phyloP scores from a whole-genome alignment of 2,888 invertebrate species.

The Crioceris asparagi region DNA sequence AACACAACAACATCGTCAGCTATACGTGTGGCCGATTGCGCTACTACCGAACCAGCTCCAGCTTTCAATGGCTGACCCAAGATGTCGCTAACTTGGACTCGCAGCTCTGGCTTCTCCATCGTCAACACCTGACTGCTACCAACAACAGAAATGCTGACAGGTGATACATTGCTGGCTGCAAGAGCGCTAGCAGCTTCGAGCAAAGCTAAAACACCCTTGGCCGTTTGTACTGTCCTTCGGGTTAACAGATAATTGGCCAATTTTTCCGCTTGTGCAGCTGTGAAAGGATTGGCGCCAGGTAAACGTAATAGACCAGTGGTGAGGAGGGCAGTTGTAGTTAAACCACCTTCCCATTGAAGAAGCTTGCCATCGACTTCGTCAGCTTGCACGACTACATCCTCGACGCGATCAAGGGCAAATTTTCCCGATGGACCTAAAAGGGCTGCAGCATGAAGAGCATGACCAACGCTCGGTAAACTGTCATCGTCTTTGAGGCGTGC shows the following conservation, averaged over 20 bases:
- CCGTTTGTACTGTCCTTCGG: conserved; percentile 76
- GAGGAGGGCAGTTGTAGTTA: conserved; percentile 62
- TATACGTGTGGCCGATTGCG: conserved; percentile 63
- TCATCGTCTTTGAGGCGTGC: conserved; percentile 78
- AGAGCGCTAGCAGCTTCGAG: conserved; percentile 62
- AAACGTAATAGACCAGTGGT: conserved; percentile 42
- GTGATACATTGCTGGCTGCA: conserved; percentile 48
- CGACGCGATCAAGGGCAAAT: conserved; percentile 64
- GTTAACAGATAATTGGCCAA: conserved; percentile 74
- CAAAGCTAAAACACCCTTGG: conserved; percentile 72
- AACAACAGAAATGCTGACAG: conserved; percentile 71
- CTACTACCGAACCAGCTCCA: conserved; percentile 56
- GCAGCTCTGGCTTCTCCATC: not conserved
- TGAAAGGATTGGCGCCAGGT: conserved; percentile 58
- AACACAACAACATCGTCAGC: conserved; percentile 67
- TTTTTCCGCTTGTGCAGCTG: conserved; percentile 71
- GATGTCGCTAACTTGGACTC: conserved; percentile 60
- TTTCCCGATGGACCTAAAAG: conserved; percentile 54
- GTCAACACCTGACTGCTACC: conserved; percentile 38
- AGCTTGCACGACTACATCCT: conserved; percentile 88
- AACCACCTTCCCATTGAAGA: conserved; percentile 85
- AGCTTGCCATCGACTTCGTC: conserved; percentile 84
- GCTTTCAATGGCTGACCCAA: conserved; percentile 61
- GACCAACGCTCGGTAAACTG: conserved; percentile 61
- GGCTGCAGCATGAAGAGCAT: conserved; percentile 73